Percentiles rank a stretch among this genome's conserved stretches.
Evolutionary conservation across 2,113 vertebrate genomes (phyloP).

Genomic region (Peucedramus taeniatus): DNA sequence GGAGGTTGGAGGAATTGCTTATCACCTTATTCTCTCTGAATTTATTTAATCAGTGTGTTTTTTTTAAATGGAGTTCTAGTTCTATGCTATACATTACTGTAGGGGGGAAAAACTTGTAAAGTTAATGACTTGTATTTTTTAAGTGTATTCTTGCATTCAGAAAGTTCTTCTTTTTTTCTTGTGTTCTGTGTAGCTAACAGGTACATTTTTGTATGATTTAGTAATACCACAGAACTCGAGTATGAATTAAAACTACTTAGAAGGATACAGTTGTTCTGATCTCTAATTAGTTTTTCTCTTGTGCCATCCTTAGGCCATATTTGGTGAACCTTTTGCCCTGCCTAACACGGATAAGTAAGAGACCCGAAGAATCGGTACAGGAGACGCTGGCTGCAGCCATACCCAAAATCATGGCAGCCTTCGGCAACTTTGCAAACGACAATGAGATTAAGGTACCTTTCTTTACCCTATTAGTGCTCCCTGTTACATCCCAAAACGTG

Average conservation of each 20-base stretch:
- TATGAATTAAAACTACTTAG: background rate
- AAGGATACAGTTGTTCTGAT: background rate
- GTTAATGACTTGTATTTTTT: background rate
- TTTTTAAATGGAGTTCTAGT: background rate
- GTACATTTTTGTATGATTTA: background rate
- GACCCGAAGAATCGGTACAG: conserved; percentile 91
- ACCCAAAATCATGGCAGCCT: conserved; percentile 91
- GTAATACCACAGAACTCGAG: background rate
- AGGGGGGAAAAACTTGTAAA: background rate
- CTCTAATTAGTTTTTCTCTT: background rate
- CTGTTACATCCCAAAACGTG: background rate
- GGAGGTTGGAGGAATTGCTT: background rate
- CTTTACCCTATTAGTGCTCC: background rate
- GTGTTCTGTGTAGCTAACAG: rapidly evolving
- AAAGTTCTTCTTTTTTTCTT: background rate
- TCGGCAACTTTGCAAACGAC: conserved; percentile 95
- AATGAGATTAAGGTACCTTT: conserved; percentile 91
- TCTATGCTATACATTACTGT: background rate
- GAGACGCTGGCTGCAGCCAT: conserved; percentile 90
- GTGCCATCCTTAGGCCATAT: conserved; percentile 79
- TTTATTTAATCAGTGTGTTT: background rate
- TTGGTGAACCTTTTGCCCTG: conserved; percentile 94
- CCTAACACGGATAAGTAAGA: conserved; percentile 88
- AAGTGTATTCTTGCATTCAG: background rate
- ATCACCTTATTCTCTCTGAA: background rate